A percentile compares a stretch with the other conserved stretches of the same genome.
Conservation (phyloP, 2,113 vertebrate genomes). For the Alethe diademata region DNA sequence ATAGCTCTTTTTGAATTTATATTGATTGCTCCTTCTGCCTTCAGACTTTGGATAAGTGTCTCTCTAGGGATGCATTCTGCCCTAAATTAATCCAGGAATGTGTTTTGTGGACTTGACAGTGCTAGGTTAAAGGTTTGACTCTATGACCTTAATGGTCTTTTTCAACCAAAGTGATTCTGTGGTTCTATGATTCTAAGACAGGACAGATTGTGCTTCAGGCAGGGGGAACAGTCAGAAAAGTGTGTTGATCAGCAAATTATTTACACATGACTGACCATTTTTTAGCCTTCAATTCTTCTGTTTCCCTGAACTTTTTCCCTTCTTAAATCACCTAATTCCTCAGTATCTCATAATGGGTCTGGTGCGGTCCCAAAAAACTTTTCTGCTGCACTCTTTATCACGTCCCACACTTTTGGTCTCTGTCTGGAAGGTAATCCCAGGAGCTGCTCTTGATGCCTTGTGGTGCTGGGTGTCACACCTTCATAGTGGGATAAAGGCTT, state of each 20-base stretch:
- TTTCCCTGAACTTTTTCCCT: not conserved
- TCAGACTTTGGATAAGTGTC: not conserved
- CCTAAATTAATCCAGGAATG: not conserved
- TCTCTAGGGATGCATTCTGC: not conserved
- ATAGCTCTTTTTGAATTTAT: not conserved
- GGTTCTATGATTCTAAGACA: not conserved
- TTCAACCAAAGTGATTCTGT: not conserved
- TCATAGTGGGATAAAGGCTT: not conserved
- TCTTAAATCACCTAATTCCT: not conserved
- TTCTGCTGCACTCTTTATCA: not conserved
- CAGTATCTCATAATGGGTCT: not conserved
- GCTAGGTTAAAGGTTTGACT: not conserved
- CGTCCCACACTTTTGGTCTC: accelerated
- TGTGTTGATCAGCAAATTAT: not conserved
- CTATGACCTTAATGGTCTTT: not conserved
- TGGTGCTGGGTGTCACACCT: not conserved
- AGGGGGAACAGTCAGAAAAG: not conserved
- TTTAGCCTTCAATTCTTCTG: not conserved
- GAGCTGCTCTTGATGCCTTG: not conserved
- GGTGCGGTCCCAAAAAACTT: not conserved
- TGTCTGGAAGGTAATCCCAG: not conserved
- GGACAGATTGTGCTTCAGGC: not conserved
- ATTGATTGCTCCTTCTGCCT: not conserved
- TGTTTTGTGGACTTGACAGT: not conserved
- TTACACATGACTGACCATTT: not conserved